Evolutionary conservation across 2,888 invertebrate species (phyloP), one percentile per base, ranked within the genome.

Genomic region (Eustalomyia histrio): DNA sequence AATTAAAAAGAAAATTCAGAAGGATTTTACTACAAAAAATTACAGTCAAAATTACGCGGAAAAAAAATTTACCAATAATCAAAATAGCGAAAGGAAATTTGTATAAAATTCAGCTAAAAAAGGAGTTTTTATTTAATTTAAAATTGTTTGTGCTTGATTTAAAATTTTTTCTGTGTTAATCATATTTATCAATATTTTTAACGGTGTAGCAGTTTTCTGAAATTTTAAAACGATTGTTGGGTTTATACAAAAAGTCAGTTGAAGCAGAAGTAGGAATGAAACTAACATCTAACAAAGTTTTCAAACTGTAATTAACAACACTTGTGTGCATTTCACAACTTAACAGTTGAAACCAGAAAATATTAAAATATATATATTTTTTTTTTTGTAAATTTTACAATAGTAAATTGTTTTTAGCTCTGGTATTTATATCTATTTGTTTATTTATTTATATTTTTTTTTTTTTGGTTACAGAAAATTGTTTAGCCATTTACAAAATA

Each of bases 231-330:
- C 29, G 4, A 6, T 4, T 29, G 29, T 7, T 29, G 29, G 29
- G 29, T 29, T 4, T 6, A 29, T n/a, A 10, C n/a, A 5, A 47
- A 47, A 47, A 47, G n/a, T n/a, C 43, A 47, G n/a, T 6, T 1
- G 43, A 47, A 14, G 43, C 3, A 47, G 43, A 47, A 47, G n/a
- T 47, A 47, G 6, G n/a, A n/a, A 47, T 14, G 14, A n/a, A n/a
- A 12, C 10, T 5, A 39, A 35, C 12, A 57, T 57, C n/a, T 33
- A 33, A 33, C 10, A 60, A 39, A 21, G 35, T 58, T 33, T 33
- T 33, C 5, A 33, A 57, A 63, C 47, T 47, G 47, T 47, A 47
- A 63, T 47, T 63, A 63, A 24, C 63, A 43, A 47, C 47, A 63
- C 63, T 63, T 29, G 24, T n/a, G 47, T 43, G 43, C n/a, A 1